Evolutionary conservation across 2,113 vertebrate species (phyloP).

Genomic region (Xerus inauris): DNA sequence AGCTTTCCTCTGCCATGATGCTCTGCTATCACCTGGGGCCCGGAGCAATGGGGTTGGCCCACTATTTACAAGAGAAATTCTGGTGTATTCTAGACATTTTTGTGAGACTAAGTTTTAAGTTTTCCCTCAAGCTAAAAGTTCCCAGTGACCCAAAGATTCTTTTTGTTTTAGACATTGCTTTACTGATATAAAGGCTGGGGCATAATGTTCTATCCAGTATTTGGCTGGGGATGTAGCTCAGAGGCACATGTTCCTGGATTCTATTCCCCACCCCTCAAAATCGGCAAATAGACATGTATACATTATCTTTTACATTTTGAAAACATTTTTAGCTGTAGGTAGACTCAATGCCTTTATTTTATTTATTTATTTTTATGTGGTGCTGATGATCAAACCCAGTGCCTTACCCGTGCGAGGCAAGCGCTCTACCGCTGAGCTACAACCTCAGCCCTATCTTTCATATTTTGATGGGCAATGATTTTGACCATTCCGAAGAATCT

Average conservation of each 20-base stretch:
- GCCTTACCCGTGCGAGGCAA: too few species aligned
- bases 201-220: background rate
- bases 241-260: too few species aligned
- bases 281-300: background rate
- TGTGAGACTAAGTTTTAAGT: background rate
- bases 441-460: background rate
- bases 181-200: background rate
- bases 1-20: too few species aligned
- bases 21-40: too few species aligned
- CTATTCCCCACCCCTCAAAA: too few species aligned
- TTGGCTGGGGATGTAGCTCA: background rate
- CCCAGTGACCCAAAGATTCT: background rate
- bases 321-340: too few species aligned
- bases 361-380: too few species aligned
- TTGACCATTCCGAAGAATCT: background rate
- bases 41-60: background rate
- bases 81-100: slow-evolving; percentile 4
- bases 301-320: background rate
- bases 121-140: background rate
- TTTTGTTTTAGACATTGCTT: slow-evolving; percentile 3
- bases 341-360: too few species aligned
- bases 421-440: too few species aligned
- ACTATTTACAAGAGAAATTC: background rate
- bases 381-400: too few species aligned
- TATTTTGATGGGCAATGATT: background rate